phyloP scores from a whole-genome alignment of 2,888 invertebrate genomes.

The Lasioglossum figueresi region DNA sequence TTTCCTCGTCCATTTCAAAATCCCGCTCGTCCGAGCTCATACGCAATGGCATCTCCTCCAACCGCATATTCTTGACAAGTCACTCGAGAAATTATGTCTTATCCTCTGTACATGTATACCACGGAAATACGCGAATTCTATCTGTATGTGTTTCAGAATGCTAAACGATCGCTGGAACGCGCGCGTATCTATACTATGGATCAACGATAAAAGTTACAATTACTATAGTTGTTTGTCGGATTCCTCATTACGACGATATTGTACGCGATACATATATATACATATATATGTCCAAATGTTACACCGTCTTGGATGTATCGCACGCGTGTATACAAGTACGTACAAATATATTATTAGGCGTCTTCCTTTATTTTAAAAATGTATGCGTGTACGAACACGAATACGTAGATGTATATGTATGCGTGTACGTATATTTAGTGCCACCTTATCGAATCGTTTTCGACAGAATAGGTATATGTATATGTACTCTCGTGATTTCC shows the following conservation, averaged over 20 bases:
- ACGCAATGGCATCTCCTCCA: constrained; percentile 82
- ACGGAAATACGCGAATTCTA: neutral
- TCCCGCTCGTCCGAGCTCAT: constrained; percentile 82
- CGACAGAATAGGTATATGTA: neutral
- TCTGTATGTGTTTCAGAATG: neutral
- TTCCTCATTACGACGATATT: constrained; percentile 8
- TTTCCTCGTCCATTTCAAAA: constrained; percentile 83
- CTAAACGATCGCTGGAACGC: neutral
- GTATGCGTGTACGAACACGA: neutral
- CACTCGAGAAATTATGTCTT: constrained; percentile 44
- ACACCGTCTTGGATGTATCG: constrained; percentile 33
- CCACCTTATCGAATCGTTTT: neutral
- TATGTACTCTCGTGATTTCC: neutral
- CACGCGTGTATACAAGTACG: constrained; percentile 4
- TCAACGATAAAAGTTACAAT: constrained; percentile 24
- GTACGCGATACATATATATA: constrained; percentile 13
- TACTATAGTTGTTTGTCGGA: constrained; percentile 14
- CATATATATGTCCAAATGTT: neutral
- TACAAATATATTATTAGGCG: neutral
- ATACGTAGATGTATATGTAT: neutral
- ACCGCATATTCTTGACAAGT: constrained; percentile 75
- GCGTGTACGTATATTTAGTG: neutral
- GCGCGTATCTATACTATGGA: neutral
- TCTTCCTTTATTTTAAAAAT: neutral
- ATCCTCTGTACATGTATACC: constrained; percentile 15